Percentiles rank a stretch among this genome's conserved stretches.
These are phyloP conservation scores for Teleopsis dalmanni DNA, from an alignment of 1,140 invertebrate genomes.

Conservation along the genomic window DNA sequence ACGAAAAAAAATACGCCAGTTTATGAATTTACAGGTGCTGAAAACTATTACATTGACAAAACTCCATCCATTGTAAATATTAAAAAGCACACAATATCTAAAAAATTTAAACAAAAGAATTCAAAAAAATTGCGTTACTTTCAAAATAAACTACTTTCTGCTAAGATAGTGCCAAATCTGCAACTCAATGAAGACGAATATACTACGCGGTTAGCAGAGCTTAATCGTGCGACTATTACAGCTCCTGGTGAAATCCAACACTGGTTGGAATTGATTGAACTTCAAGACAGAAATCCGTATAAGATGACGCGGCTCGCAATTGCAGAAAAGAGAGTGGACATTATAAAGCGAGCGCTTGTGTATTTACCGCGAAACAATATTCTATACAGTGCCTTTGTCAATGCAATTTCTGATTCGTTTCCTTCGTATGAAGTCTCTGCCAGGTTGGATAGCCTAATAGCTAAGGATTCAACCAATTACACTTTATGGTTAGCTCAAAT, in stretches of 20 bases:
- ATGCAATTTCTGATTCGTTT: constrained; percentile 46
- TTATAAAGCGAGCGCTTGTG: constrained; percentile 51
- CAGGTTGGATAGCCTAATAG: constrained; percentile 43
- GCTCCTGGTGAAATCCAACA: constrained; percentile 10
- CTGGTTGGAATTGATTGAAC: constrained; percentile 53
- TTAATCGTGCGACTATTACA: constrained; percentile 14
- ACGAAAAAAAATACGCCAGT: background rate
- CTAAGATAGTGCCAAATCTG: background rate
- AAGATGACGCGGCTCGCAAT: constrained; percentile 39
- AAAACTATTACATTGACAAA: constrained; percentile 51
- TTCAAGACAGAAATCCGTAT: constrained; percentile 49
- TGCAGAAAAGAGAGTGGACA: constrained; percentile 50
- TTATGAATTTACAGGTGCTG: constrained; percentile 38
- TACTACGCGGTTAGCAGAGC: background rate
- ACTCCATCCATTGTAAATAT: constrained; percentile 1
- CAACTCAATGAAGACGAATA: constrained; percentile 12
- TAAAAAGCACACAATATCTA: background rate
- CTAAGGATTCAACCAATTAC: constrained; percentile 48
- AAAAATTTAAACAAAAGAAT: background rate
- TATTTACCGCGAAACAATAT: constrained; percentile 45
- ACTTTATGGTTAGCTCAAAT: constrained; percentile 54
- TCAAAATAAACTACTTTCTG: background rate
- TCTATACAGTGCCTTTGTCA: constrained; percentile 47
- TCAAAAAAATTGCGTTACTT: background rate
- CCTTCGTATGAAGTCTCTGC: constrained; percentile 49